These are phyloP conservation scores for Melanotaenia parkinsoni DNA, from an alignment of 2,797 vertebrate species.

Conservation along the genomic window DNA sequence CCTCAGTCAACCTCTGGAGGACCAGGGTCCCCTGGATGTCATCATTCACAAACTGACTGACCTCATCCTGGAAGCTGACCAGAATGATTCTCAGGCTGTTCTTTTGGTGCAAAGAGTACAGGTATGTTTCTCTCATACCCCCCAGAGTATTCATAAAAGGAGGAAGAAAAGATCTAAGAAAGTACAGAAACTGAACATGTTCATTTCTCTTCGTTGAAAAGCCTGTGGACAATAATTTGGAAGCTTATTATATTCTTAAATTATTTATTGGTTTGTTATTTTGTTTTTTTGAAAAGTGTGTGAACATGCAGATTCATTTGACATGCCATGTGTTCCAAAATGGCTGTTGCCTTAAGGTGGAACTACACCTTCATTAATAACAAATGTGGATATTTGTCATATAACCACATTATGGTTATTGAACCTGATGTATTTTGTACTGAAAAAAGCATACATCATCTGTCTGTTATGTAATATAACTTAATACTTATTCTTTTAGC, in stretches of 20 bases:
- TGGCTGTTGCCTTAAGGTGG: not conserved
- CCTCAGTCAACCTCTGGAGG: slow-evolving; percentile 93
- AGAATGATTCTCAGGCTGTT: slow-evolving; percentile 94
- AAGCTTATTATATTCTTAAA: not conserved
- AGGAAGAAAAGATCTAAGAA: no score
- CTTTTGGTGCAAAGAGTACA: slow-evolving; percentile 94
- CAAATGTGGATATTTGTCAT: not conserved
- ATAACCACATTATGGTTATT: not conserved
- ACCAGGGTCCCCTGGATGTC: slow-evolving; percentile 96
- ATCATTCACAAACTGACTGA: slow-evolving; percentile 99
- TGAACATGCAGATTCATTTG: not conserved
- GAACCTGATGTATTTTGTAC: not conserved
- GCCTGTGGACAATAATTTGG: not conserved
- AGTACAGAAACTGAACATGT: not conserved
- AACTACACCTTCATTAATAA: not conserved
- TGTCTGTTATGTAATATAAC: not conserved
- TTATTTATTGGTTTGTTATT: not conserved
- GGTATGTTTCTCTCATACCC: slow-evolving; percentile 72
- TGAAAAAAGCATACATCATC: not conserved
- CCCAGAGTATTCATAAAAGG: not conserved
- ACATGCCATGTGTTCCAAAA: not conserved
- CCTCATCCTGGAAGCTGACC: slow-evolving; percentile 96
- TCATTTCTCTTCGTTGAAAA: not conserved
- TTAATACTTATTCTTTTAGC: slow-evolving; percentile 5
- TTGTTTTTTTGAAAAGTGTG: not conserved